Evolutionary conservation across 2,113 vertebrate species (phyloP), one percentile per base, ranked within the genome.

Genomic region (Toxotes chatareus): DNA sequence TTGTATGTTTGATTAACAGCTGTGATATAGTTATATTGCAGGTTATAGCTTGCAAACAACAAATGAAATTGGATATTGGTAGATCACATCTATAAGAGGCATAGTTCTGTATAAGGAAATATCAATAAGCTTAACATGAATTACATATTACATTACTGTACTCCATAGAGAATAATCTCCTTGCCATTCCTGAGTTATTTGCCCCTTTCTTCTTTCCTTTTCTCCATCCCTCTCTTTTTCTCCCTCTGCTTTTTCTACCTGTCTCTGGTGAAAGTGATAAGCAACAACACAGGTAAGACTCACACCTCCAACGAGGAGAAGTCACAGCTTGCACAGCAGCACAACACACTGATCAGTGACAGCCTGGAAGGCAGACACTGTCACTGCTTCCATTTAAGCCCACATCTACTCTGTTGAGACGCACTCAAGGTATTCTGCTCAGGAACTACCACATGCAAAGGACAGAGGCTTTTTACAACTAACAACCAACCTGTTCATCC

Each of bases 261-360:
- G 9, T 63, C 31, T 5, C n/a, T 63, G 11, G 36, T 23, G 62
- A 14, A 36, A 1, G 7, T 73, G 55, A 27, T 76, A 21, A 38
- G 55, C 10, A 31, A 53, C 53, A 59, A 21, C 55, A 57, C 31
- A 21, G 46, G 13, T 8, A 36, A 27, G 31, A 13, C 23, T 56
- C 47, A 32, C 55, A 40, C 55, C 70, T 71, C 63, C 27, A 21
- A 21, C 11, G 10, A 14, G 47, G 42, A 60, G 56, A 57, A 27
- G 23, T 56, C 59, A 73, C 61, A 73, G 70, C 77, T 73, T 36
- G 27, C 47, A 46, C 27, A 27, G 49, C 64, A 31, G 27, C 42
- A 40, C 11, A 11, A 36, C 69, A n/a, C 78, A 72, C 53, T 46
- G 68, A 84, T 63, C 66, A 23, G 57, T 66, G 78, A 62, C 74